These are phyloP conservation scores for Eulimnadia texana DNA, from an alignment of 1,140 invertebrate genomes.

Conservation along the genomic window DNA sequence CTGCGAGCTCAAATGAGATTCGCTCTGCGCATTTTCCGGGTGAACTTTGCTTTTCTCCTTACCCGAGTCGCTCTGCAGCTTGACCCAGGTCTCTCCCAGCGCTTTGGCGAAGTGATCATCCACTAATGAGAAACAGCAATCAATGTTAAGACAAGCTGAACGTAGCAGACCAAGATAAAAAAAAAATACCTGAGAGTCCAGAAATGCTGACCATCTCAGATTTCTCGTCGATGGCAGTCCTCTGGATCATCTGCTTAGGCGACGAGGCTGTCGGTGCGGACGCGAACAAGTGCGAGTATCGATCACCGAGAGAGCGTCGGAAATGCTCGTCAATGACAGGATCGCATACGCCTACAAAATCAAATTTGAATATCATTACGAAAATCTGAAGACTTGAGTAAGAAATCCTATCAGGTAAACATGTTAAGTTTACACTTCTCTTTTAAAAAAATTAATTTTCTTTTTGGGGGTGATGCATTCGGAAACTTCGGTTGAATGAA, in stretches of 20 bases:
- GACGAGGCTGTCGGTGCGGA: not conserved
- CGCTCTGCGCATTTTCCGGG: not conserved
- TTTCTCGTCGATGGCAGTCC: conserved; percentile 26
- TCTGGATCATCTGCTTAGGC: conserved; percentile 13
- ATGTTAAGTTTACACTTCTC: no score
- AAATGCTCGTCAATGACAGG: conserved; percentile 93
- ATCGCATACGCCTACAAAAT: conserved; percentile 35
- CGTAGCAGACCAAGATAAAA: not conserved
- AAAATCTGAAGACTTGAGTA: no score
- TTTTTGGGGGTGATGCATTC: not conserved
- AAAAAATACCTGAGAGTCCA: conserved; percentile 24
- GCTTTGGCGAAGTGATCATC: conserved; percentile 96
- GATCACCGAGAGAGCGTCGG: conserved; percentile 72
- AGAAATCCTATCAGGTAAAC: no score
- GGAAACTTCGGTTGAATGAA: no score
- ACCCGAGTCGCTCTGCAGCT: conserved; percentile 35
- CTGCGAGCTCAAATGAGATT: not conserved
- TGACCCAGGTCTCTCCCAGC: conserved; percentile 80
- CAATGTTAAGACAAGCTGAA: not conserved
- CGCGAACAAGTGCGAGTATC: conserved; percentile 62
- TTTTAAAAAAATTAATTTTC: not conserved
- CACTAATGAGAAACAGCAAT: conserved; percentile 32
- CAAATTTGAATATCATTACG: not conserved
- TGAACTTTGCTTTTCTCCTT: not conserved
- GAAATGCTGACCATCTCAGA: conserved; percentile 30